phyloP scores from a whole-genome alignment of 1,140 invertebrate species.

The Potamilus streckersoni region DNA sequence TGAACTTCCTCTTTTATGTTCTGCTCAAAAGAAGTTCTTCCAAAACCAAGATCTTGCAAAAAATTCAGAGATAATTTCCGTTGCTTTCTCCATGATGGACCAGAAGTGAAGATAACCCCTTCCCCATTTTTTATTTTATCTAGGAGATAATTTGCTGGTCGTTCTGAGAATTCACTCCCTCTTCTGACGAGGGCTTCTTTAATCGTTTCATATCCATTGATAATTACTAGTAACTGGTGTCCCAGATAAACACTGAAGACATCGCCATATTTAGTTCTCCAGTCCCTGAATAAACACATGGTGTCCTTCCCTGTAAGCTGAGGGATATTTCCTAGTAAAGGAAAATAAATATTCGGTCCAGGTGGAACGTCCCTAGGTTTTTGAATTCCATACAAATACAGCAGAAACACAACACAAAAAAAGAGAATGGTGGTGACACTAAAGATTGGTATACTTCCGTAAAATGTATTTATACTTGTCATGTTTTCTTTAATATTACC shows the following conservation, averaged over 20 bases:
- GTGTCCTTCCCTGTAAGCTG: slow-evolving; percentile 21
- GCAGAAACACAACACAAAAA: too few species aligned
- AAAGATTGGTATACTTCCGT: too few species aligned
- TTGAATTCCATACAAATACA: too few species aligned
- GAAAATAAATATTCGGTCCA: slow-evolving; percentile 4
- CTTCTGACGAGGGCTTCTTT: slow-evolving; percentile 42
- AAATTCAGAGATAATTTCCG: slow-evolving; percentile 79
- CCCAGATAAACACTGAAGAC: slow-evolving; percentile 42
- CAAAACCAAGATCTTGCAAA: slow-evolving; percentile 82
- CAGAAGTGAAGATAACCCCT: slow-evolving; percentile 73
- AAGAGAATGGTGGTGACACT: too few species aligned
- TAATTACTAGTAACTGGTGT: slow-evolving; percentile 27
- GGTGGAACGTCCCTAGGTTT: too few species aligned
- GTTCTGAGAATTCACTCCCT: slow-evolving; percentile 33
- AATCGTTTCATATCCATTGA: slow-evolving; percentile 41
- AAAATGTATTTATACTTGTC: too few species aligned
- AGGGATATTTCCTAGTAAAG: slow-evolving; percentile 35
- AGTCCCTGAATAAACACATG: slow-evolving; percentile 8
- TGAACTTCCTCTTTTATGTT: slow-evolving; percentile 73
- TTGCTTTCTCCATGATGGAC: slow-evolving; percentile 86
- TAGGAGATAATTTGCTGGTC: slow-evolving; percentile 27
- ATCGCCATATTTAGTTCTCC: slow-evolving; percentile 38
- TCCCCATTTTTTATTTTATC: slow-evolving; percentile 18
- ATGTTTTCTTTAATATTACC: too few species aligned
- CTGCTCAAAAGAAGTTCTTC: slow-evolving; percentile 74